Evolutionary conservation across 2,113 vertebrate genomes (phyloP).

Genomic region (Strigops habroptila): DNA sequence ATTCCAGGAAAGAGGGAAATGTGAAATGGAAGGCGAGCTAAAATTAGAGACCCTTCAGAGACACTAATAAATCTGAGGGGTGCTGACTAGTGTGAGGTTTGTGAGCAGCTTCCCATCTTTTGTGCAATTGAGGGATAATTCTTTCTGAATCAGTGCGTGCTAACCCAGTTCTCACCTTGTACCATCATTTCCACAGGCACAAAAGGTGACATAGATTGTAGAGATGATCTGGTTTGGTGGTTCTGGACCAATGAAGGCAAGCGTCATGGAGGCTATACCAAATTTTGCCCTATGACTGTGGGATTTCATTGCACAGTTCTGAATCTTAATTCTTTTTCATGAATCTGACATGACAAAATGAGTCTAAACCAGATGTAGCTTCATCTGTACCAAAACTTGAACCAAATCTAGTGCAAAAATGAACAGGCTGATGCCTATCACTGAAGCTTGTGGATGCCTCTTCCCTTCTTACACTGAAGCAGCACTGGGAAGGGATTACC

Average conservation of each 20-base stretch:
- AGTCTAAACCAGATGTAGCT: background rate
- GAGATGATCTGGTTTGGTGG: background rate
- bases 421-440: background rate
- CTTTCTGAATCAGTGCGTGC: background rate
- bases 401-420: background rate
- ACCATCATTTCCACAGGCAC: background rate
- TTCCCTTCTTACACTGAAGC: background rate
- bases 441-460: background rate
- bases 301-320: background rate
- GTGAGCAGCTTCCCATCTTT: background rate
- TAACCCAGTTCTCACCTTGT: background rate
- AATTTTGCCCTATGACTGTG: background rate
- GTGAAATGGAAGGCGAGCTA: background rate
- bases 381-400: background rate
- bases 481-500: background rate
- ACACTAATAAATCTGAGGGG: conserved; percentile 13
- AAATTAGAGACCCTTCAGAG: conserved; percentile 12
- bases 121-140: background rate
- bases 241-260: background rate
- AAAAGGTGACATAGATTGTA: background rate
- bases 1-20: conserved; percentile 15
- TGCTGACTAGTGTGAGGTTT: background rate
- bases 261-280: background rate
- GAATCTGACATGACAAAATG: background rate
- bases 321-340: background rate